Evolutionary conservation across 2,113 vertebrate species (phyloP), one percentile per base, ranked within the genome.

Genomic region (Gopherus evgoodei): DNA sequence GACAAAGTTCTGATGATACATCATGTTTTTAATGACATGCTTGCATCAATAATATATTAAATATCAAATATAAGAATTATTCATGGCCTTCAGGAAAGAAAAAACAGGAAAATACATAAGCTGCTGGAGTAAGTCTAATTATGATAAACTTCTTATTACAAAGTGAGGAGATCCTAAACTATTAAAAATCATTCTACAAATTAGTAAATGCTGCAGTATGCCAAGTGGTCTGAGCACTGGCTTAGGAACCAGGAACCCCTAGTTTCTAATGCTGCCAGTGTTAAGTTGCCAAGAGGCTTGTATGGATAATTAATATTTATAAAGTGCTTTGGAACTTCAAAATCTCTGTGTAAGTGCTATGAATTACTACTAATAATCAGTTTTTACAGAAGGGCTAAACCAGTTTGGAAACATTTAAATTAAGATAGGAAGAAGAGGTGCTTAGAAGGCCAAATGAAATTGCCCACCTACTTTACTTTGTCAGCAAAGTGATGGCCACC

Each of bases 71-170:
- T 95, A 82, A 90, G 92, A 96, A 95, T 93, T 24, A 93, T 97
- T 97, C 89, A 11, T n/a, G 59, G 92, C 86, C 95, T 96, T 84
- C 94, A 92, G 93, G 88, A 80, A 95, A 86, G 83, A 75, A 93
- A 92, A 76, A 84, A 8, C 50, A 75, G 94, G 94, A 88, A 91
- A 93, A 87, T 2, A 9, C 86, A 42, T 7, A 12, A 92, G 95
- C 97, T 98, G 97, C 97, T 93, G 87, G 90, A 83, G 96, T 80
- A 96, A 95, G 97, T 94, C 91, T 91, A 88, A 96, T 92, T 96
- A 97, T 91, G 96, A 96, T 94, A 53, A 57, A 83, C 42, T 78
- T 88, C 93, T 19, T 72, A 83, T 95, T 91, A 93, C 87, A 91
- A 87, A 86, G 83, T 82, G 91, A 96, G 91, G 92, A 81, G 83